Base-by-base conservation (phyloP, 2,888 invertebrate genomes). In the Zaprionus bogoriensis region DNA sequence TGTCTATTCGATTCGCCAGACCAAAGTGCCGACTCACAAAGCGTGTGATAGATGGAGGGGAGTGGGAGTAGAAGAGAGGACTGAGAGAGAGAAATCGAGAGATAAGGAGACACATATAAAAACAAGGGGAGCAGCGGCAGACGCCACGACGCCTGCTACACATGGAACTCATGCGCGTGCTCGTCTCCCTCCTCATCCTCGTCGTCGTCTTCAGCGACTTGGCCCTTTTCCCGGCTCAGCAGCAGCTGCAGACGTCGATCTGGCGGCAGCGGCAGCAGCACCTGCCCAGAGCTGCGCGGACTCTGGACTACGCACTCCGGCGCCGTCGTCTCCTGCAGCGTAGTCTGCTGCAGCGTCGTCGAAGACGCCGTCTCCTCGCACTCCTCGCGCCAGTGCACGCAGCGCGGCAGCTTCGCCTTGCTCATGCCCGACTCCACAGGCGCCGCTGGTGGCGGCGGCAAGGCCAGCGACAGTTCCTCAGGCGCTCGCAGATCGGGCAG, bases 1-100 rank as follows among this genome's bases (percentile, higher is more conserved):
- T 47, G 36, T 73, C 51, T 72, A 74, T 73, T 73, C 61, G 38
- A 74, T 73, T 73, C 61, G 38, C 51, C 62, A 36, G n/a, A 39
- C 44, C 28, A 52, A 22, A 47, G 47, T 36, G 38, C 2, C 30
- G n/a, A n/a, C n/a, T n/a, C n/a, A n/a, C n/a, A n/a, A n/a, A n/a
- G n/a, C n/a, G n/a, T n/a, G n/a, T n/a, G n/a, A n/a, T n/a, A n/a
- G n/a, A n/a, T n/a, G n/a, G n/a, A n/a, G n/a, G n/a, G n/a, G n/a
- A n/a, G n/a, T n/a, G n/a, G n/a, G n/a, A n/a, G n/a, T n/a, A n/a
- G 14, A 14, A 9, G 10, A 27, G 10, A 14, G 14, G 14, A 12
- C 14, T 7, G 14, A 36, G 4, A 12, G 14, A 32, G 4, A 32
- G 22, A 23, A 0, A 23, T 3, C 32, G 12, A n/a, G 36, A 7